These are phyloP conservation scores for Incurvaria masculella DNA, from an alignment of 2,888 invertebrate genomes.

Conservation along the genomic window DNA sequence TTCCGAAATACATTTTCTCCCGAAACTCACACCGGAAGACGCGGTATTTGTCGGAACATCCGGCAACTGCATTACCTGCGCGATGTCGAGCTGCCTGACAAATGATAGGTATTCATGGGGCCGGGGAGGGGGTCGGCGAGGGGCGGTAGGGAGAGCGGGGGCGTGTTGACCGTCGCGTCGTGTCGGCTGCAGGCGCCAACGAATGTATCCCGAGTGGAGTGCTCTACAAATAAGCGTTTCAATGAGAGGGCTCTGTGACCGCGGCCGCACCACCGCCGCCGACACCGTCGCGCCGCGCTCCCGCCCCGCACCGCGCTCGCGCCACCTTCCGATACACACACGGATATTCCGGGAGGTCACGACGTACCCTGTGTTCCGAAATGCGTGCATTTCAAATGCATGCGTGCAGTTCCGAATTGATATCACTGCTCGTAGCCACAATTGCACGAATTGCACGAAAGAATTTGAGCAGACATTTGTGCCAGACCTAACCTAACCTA, in stretches of 20 bases:
- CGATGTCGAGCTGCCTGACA: background rate
- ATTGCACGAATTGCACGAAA: too few species aligned
- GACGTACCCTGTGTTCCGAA: too few species aligned
- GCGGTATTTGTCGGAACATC: background rate
- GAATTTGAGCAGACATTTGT: too few species aligned
- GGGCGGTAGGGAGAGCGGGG: background rate
- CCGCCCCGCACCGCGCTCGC: too few species aligned
- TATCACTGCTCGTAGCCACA: too few species aligned
- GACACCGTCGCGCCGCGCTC: background rate
- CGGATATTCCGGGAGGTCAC: too few species aligned
- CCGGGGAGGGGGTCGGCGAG: background rate
- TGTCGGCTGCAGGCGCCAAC: slow-evolving; percentile 2
- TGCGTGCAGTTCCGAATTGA: too few species aligned
- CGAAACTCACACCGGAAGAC: background rate
- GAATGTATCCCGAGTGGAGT: slow-evolving; percentile 11
- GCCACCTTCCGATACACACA: too few species aligned
- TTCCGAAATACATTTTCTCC: background rate
- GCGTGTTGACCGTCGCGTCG: slow-evolving; percentile 3
- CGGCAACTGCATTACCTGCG: background rate
- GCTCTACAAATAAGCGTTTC: slow-evolving; percentile 12
- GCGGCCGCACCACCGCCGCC: slow-evolving; percentile 2
- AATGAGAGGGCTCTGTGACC: slow-evolving; percentile 7
- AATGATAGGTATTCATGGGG: background rate
- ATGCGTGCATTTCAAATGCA: too few species aligned
- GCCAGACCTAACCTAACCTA: too few species aligned